phyloP scores from a whole-genome alignment of 2,113 vertebrate genomes.

The Catharus fuscescens region DNA sequence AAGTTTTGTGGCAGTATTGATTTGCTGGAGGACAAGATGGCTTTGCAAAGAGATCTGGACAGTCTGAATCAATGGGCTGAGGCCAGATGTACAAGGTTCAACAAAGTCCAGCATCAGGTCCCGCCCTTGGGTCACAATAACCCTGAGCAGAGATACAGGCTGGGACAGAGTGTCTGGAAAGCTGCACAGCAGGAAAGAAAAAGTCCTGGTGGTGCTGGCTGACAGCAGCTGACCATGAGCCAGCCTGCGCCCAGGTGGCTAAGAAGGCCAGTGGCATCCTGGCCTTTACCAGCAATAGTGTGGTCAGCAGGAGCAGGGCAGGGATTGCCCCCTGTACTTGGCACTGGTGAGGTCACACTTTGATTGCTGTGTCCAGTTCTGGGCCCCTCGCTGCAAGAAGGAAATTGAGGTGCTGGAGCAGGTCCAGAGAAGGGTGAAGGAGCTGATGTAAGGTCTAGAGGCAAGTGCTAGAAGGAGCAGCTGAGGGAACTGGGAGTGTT shows the following conservation, averaged over 20 bases:
- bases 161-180: too few species aligned
- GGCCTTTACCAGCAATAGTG: not conserved
- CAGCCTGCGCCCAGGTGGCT: not conserved
- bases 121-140: not conserved
- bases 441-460: not conserved
- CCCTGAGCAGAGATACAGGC: fast-evolving
- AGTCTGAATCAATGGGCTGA: not conserved
- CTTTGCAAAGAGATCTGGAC: not conserved
- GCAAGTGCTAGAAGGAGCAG: too few species aligned
- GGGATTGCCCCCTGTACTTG: fast-evolving
- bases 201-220: not conserved
- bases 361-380: fast-evolving
- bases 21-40: not conserved
- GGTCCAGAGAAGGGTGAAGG: not conserved
- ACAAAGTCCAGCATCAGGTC: not conserved
- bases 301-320: not conserved
- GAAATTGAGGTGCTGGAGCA: not conserved
- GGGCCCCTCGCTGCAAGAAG: not conserved
- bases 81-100: not conserved
- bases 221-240: not conserved
- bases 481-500: not conserved
- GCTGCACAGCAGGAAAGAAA: not conserved
- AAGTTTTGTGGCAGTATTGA: not conserved
- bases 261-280: too few species aligned
- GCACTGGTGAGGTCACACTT: not conserved